A percentile compares a stretch with the other conserved stretches of the same genome.
phyloP scores from a whole-genome alignment of 2,113 vertebrate species.

The Lasiurus cinereus region DNA sequence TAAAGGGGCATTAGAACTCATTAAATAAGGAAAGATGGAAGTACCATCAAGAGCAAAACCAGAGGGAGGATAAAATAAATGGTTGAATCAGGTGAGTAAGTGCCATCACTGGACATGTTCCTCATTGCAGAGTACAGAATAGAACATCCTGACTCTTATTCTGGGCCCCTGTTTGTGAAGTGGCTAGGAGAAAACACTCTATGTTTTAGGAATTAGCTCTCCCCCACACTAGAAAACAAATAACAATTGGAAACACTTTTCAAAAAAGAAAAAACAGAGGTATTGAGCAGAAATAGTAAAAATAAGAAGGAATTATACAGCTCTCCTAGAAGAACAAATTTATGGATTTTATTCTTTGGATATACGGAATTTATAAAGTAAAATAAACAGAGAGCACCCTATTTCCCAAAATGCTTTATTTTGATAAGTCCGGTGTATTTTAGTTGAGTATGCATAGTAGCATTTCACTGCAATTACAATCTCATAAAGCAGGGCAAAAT shows the following conservation, averaged over 20 bases:
- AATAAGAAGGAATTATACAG: neutral
- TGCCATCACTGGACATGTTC: neutral
- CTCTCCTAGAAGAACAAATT: neutral
- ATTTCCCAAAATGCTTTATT: slow-evolving; percentile 57
- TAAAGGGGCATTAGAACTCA: neutral
- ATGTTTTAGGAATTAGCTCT: neutral
- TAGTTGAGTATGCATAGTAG: slow-evolving; percentile 65
- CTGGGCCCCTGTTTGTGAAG: neutral
- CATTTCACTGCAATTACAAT: slow-evolving; percentile 69
- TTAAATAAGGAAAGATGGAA: neutral
- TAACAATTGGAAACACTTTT: neutral
- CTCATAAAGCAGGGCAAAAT: slow-evolving; percentile 75
- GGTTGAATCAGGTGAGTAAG: neutral
- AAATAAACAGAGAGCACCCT: neutral
- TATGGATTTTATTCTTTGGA: slow-evolving; percentile 2
- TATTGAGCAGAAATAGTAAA: neutral
- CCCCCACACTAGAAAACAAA: neutral
- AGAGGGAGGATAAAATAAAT: neutral
- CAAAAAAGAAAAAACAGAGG: neutral
- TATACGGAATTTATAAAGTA: slow-evolving; percentile 47
- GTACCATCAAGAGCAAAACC: neutral
- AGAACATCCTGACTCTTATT: neutral
- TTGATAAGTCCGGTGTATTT: slow-evolving; percentile 66
- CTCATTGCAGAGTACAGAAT: neutral
- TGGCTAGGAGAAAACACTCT: neutral